Conservation (phyloP, 2,888 invertebrate genomes). For the Orthosia incerta region DNA sequence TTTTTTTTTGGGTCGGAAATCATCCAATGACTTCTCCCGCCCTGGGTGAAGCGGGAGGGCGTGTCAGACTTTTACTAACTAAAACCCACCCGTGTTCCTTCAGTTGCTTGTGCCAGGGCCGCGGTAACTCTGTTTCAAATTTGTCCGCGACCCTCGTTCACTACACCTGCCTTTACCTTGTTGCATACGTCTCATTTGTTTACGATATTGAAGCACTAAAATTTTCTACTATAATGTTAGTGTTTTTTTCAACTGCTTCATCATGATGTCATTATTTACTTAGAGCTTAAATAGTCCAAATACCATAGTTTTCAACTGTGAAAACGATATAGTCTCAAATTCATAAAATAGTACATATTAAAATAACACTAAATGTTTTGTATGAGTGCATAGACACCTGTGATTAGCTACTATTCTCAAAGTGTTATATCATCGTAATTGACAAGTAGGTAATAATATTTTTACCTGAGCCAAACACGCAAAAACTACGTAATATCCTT, state of each 20-base stretch:
- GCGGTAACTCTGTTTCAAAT: too few relatives aligned
- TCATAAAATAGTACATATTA: neutral
- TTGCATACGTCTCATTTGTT: neutral
- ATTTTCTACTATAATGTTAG: neutral
- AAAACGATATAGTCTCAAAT: neutral
- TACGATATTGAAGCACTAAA: neutral
- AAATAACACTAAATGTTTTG: too few relatives aligned
- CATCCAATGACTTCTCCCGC: too few relatives aligned
- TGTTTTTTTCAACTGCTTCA: neutral
- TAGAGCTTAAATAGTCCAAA: neutral
- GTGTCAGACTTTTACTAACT: too few relatives aligned
- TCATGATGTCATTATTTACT: neutral
- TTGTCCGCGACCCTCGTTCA: too few relatives aligned
- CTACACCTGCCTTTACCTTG: too few relatives aligned
- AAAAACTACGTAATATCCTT: conserved; percentile 33
- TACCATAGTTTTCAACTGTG: neutral
- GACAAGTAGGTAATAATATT: conserved; percentile 1
- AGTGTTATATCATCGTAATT: conserved; percentile 10
- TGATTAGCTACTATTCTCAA: neutral
- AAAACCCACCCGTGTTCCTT: too few relatives aligned
- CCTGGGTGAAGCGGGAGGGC: too few relatives aligned
- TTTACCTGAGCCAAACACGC: neutral
- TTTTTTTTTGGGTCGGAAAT: too few relatives aligned
- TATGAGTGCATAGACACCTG: neutral
- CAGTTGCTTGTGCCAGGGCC: too few relatives aligned